These are phyloP conservation scores for Diarsia dahlii DNA, from an alignment of 2,888 invertebrate species.

Conservation along the genomic window DNA sequence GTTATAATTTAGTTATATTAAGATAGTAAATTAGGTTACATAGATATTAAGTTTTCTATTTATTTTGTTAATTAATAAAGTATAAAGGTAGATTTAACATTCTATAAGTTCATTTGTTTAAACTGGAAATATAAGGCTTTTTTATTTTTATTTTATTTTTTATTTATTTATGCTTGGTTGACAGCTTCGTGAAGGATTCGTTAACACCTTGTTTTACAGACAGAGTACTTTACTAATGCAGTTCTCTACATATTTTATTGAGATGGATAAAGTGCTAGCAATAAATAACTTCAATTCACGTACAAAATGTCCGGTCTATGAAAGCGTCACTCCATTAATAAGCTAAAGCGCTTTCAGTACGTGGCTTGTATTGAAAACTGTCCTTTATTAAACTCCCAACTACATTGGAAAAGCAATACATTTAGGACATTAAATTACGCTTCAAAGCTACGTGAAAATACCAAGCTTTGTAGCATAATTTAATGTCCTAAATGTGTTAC, in stretches of 20 bases:
- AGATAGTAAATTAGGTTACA: too few species aligned
- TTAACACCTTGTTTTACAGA: neutral
- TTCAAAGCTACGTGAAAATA: neutral
- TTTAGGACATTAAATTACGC: conserved; percentile 12
- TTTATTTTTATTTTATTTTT: too few species aligned
- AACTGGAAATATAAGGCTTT: too few species aligned
- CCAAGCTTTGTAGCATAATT: conserved; percentile 1
- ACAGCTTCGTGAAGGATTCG: too few species aligned
- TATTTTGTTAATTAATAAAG: too few species aligned
- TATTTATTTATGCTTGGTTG: too few species aligned
- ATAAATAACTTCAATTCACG: conserved; percentile 40
- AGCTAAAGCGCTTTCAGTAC: conserved; percentile 31
- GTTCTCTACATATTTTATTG: conserved; percentile 8
- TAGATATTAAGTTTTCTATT: too few species aligned
- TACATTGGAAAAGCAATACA: conserved; percentile 15
- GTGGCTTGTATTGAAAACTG: conserved; percentile 44
- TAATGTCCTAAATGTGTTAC: conserved; percentile 13
- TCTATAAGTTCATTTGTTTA: too few species aligned
- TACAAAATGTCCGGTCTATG: conserved; percentile 30
- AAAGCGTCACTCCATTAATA: conserved; percentile 52
- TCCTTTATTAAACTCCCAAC: conserved; percentile 31
- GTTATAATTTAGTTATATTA: too few species aligned
- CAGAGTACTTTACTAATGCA: conserved; percentile 8
- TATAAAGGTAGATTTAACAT: too few species aligned
- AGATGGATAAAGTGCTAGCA: conserved; percentile 8